Evolutionary conservation across 2,888 invertebrate genomes (phyloP).

Genomic region (Drosophila incognita): DNA sequence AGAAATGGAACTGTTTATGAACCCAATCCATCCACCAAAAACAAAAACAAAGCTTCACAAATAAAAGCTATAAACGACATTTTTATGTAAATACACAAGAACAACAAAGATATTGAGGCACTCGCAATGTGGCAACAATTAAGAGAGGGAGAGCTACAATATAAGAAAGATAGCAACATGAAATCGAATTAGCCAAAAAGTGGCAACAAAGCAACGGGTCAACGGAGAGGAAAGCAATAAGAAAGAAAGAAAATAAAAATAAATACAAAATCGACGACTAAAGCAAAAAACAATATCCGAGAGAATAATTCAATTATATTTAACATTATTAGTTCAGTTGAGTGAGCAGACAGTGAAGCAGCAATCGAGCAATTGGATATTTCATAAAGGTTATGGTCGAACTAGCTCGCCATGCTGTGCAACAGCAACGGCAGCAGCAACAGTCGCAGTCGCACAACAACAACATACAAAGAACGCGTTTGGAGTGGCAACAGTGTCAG

Average conservation of each 20-base stretch:
- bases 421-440: constrained; percentile 41
- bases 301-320: constrained; percentile 28
- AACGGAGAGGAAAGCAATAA: constrained; percentile 14
- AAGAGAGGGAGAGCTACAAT: not conserved
- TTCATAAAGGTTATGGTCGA: constrained; percentile 49
- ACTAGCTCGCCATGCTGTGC: constrained; percentile 56
- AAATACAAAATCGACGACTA: not conserved
- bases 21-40: constrained; percentile 71
- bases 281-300: constrained; percentile 2
- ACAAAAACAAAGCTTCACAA: not conserved
- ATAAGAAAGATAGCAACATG: not conserved
- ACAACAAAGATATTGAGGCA: constrained; percentile 16
- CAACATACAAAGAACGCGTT: constrained; percentile 5
- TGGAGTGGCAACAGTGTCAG: constrained; percentile 27
- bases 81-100: constrained; percentile 11
- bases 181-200: constrained; percentile 34
- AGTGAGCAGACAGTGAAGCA: not conserved
- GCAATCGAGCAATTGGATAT: not conserved
- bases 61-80: constrained; percentile 10
- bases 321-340: constrained; percentile 34
- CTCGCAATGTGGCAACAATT: constrained; percentile 18
- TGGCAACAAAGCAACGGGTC: constrained; percentile 13
- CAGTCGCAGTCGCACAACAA: constrained; percentile 12
- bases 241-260: too few species aligned
- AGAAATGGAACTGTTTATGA: constrained; percentile 50